phyloP scores from a whole-genome alignment of 2,888 invertebrate genomes.

The Lasioglossum pauxillum region DNA sequence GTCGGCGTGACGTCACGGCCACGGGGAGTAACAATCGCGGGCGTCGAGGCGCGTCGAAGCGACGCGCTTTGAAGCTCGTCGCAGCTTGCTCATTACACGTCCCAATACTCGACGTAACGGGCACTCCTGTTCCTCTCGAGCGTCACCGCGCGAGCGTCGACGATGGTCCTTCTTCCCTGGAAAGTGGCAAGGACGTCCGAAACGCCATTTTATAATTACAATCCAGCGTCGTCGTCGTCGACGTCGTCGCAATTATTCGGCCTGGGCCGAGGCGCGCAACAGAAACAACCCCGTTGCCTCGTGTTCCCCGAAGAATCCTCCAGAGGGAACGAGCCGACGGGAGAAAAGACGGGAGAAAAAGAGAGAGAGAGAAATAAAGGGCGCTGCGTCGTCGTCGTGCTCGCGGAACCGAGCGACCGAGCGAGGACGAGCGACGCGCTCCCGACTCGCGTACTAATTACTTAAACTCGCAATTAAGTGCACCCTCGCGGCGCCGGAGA shows the following conservation, averaged over 20 bases:
- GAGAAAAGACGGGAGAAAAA: constrained; percentile 22
- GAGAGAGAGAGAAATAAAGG: constrained; percentile 40
- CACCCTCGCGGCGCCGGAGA: constrained; percentile 71
- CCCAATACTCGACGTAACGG: constrained; percentile 61
- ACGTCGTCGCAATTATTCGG: constrained; percentile 57
- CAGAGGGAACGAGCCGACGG: constrained; percentile 47
- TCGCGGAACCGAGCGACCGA: constrained; percentile 59
- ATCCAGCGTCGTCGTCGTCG: constrained; percentile 44
- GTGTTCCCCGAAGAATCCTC: constrained; percentile 58
- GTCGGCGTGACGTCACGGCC: constrained; percentile 1
- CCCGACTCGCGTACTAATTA: constrained; percentile 75
- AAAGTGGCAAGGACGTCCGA: constrained; percentile 62
- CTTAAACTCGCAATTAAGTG: constrained; percentile 78
- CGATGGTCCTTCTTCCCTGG: constrained; percentile 56
- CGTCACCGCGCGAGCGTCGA: constrained; percentile 38
- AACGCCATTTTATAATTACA: constrained; percentile 61
- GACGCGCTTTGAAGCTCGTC: constrained; percentile 31
- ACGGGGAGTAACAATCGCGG: constrained; percentile 17
- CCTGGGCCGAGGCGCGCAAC: constrained; percentile 34
- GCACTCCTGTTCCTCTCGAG: constrained; percentile 52
- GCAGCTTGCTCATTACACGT: constrained; percentile 62
- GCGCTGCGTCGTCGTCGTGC: constrained; percentile 49
- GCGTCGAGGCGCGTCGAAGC: constrained; percentile 23
- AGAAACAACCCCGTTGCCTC: constrained; percentile 53
- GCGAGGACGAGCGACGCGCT: constrained; percentile 58